Evolutionary conservation across 2,797 vertebrate species (phyloP), one percentile per base, ranked within the genome.

Genomic region (Serranus cabrilla): DNA sequence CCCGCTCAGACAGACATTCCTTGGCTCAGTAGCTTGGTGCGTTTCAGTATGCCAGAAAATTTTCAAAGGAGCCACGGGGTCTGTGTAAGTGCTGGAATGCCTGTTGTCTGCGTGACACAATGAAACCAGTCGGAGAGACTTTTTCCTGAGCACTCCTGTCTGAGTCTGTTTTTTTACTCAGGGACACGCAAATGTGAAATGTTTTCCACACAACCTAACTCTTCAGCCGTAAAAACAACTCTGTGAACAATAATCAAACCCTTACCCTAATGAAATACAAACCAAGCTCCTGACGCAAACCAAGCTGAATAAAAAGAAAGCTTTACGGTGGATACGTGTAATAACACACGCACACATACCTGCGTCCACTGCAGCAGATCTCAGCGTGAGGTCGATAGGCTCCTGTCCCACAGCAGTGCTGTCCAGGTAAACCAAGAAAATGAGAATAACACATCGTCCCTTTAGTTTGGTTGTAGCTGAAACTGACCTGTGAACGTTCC

Each of bases 341-440:
- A 42, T 17, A 1, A 58, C 0, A 58, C 7, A 56, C 9, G 13
- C 11, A 40, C 0, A 52, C 1, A 18, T 58, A 93, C 92, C 87
- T 91, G 17, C 78, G 62, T 65, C 90, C 91, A 34, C 68, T 10
- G 72, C 92, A 92, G 84, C 91, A 93, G 72, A 93, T 89, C 2
- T 93, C 70, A 1, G 1, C 1, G 0, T 1, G 0, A 76, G 86
- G 88, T 0, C 0, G 0, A 70, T 81, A 91, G 27, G 58, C 5
- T 7, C 86, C 27, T 1, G 20, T 27, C 18, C 92, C 89, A 39
- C 91, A 92, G 65, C 75, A 86, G 63, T 83, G 77, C 9, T 66
- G 34, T 52, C 76, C 75, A 0, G 23, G 50, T 21, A 27, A 39
- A 2, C 6, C 40, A 46, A 71, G 10, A 69, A 58, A 27, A 51